These are phyloP conservation scores for Plagodis dolabraria DNA, from an alignment of 2,888 invertebrate species.

Conservation along the genomic window DNA sequence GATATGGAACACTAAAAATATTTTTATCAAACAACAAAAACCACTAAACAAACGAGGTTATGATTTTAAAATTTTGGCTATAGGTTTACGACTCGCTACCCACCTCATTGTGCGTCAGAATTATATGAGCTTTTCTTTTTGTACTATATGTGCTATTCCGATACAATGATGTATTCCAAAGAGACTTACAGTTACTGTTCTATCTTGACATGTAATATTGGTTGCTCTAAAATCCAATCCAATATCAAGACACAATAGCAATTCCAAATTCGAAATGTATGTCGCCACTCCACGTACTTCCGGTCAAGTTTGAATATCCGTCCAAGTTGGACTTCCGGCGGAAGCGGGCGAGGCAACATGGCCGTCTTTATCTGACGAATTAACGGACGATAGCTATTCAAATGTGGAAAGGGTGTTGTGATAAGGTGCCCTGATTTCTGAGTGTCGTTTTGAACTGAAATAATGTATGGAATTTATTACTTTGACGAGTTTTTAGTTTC, in stretches of 20 bases:
- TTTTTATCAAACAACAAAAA: no score
- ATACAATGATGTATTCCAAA: background rate
- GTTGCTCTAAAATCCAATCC: constrained; percentile 22
- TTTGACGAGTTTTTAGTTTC: no score
- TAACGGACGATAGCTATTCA: constrained; percentile 81
- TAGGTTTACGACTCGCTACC: no score
- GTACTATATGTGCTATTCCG: no score
- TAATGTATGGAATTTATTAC: constrained; percentile 15
- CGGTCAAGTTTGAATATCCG: constrained; percentile 83
- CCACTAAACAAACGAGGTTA: no score
- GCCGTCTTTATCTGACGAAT: constrained; percentile 83
- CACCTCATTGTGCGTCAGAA: no score
- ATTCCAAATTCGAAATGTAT: constrained; percentile 82
- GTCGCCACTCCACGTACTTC: constrained; percentile 80
- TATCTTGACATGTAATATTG: background rate
- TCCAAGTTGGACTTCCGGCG: constrained; percentile 80
- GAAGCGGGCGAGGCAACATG: constrained; percentile 77
- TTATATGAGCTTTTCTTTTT: no score
- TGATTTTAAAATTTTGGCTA: no score
- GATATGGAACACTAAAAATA: no score
- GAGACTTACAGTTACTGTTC: background rate
- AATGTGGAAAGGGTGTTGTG: constrained; percentile 52
- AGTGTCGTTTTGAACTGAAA: constrained; percentile 5
- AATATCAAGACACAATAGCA: constrained; percentile 56
- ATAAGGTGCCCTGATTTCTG: constrained; percentile 28